Percentiles rank a stretch among this genome's conserved stretches.
phyloP scores from a whole-genome alignment of 2,797 vertebrate species.

The Cyclopterus lumpus region DNA sequence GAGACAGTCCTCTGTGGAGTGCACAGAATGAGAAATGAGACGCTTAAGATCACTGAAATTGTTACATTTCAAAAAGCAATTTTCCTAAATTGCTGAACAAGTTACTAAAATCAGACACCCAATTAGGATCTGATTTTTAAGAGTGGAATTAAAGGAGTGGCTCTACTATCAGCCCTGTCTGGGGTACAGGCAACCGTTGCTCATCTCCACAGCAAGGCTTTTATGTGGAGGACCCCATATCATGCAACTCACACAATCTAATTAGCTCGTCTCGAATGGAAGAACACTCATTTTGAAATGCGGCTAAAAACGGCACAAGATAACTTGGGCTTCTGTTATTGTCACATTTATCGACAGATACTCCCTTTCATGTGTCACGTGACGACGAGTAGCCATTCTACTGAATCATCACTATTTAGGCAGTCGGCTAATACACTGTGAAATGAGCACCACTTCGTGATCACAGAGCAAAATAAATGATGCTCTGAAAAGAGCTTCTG shows the following conservation, averaged over 20 bases:
- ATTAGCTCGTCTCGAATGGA: constrained; percentile 80
- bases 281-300: constrained; percentile 71
- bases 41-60: constrained; percentile 74
- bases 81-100: constrained; percentile 80
- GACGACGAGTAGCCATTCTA: constrained; percentile 70
- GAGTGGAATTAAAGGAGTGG: constrained; percentile 77
- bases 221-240: constrained; percentile 79
- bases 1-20: constrained; percentile 59
- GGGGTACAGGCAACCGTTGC: constrained; percentile 70
- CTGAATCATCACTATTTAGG: constrained; percentile 81
- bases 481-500: constrained; percentile 63
- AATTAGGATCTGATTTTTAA: constrained; percentile 82
- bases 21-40: constrained; percentile 73
- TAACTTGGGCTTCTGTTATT: constrained; percentile 77
- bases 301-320: constrained; percentile 62
- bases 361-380: constrained; percentile 75
- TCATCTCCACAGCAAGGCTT: constrained; percentile 76
- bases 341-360: constrained; percentile 78
- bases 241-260: constrained; percentile 81
- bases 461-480: constrained; percentile 75
- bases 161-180: constrained; percentile 79
- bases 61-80: constrained; percentile 82
- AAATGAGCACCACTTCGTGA: constrained; percentile 78
- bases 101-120: constrained; percentile 81
- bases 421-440: constrained; percentile 81